Base-by-base conservation (phyloP, 2,113 vertebrate species). In the Eleginops maclovinus region DNA sequence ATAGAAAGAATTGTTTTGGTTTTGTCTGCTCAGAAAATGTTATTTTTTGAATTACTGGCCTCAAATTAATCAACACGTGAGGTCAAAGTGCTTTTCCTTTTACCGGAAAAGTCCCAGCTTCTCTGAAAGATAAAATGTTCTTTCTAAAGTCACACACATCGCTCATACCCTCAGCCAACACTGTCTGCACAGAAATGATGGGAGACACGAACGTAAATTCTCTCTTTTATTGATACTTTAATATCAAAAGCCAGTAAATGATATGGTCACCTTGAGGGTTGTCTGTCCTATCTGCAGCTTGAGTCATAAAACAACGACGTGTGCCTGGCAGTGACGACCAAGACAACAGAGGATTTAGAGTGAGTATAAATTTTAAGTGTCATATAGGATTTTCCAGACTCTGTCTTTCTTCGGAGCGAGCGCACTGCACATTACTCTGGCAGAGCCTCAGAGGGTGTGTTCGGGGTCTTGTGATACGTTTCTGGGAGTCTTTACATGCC, bases 401-500 rank as follows among this genome's bases (percentile, higher is more conserved):
- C 15, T 59, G n/a, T 67, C 17, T 4, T 9, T 14, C 22, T 46
- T 51, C 12, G 74, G 43, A 50, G 64, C 54, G 24, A 21, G 40
- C 59, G 60, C 58, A 46, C 40, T 65, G 31, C 47, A 72, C 70
- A 75, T 58, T 36, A 54, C 43, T 62, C 9, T 51, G 53, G 60
- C 63, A 53, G 46, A 43, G 28, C 17, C 26, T 16, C 59, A 56
- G 26, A 50, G 72, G 80, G 83, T 54, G 70, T 69, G 82, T 3
- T 67, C 6, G 40, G 78, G 69, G 81, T 92, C 91, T 90, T 91
- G 81, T 91, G 91, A 88, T 90, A 53, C 84, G 21, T 91, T 84
- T 75, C 74, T 86, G 75, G 41, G 60, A 91, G 73, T 83, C 70
- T 81, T 83, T 21, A 80, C 79, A 80, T 93, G 66, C 87, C 89